phyloP scores from a whole-genome alignment of 2,888 invertebrate genomes.

The Sclerodermus sp. region DNA sequence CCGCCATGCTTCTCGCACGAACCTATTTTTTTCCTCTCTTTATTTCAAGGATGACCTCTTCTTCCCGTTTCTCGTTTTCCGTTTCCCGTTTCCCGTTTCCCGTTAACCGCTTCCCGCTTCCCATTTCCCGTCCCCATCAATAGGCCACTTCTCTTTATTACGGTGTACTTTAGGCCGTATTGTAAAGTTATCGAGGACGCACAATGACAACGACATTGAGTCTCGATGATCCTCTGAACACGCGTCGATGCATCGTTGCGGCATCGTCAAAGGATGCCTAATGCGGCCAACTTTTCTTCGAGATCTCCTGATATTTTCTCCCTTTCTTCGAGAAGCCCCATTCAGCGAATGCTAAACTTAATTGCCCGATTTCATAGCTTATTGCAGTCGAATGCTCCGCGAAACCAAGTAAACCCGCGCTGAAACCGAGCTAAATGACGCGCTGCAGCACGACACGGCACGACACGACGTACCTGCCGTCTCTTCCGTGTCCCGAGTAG shows the following conservation, averaged over 20 bases:
- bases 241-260: conserved; percentile 24
- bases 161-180: too few species aligned
- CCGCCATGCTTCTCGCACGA: too few species aligned
- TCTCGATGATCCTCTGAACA: conserved; percentile 20
- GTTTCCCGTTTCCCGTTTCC: not conserved
- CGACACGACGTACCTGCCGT: too few species aligned
- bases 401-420: too few species aligned
- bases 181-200: too few species aligned
- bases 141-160: not conserved
- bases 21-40: too few species aligned
- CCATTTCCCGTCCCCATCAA: not conserved
- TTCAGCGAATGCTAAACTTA: conserved; percentile 24
- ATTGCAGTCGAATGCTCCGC: conserved; percentile 21
- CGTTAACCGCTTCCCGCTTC: too few species aligned
- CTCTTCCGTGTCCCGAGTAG: too few species aligned
- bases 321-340: conserved; percentile 12
- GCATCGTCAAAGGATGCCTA: conserved; percentile 21
- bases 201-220: not conserved
- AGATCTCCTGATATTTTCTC: conserved; percentile 10
- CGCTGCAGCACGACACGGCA: too few species aligned
- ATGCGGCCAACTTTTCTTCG: not conserved
- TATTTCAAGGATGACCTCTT: too few species aligned
- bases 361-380: conserved; percentile 42
- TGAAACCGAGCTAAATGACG: too few species aligned
- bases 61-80: too few species aligned